phyloP scores from a whole-genome alignment of 2,797 vertebrate genomes.

The Siniperca undulata region DNA sequence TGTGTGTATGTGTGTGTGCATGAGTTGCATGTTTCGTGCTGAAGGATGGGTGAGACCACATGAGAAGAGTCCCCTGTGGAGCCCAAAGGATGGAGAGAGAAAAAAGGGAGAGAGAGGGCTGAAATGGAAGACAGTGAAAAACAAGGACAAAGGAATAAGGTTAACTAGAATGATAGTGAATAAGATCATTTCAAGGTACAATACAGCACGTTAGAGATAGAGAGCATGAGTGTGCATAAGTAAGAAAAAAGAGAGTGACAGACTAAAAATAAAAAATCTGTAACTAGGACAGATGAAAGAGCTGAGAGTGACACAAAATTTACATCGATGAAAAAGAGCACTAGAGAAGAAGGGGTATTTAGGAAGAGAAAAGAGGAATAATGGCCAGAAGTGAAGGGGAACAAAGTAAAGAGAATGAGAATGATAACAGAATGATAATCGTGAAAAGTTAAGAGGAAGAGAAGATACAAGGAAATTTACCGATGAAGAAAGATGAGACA shows the following conservation, averaged over 20 bases:
- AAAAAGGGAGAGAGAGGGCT: neutral
- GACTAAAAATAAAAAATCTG: neutral
- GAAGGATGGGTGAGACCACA: constrained; percentile 34
- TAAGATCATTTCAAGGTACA: neutral
- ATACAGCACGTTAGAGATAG: neutral
- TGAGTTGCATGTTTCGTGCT: constrained; percentile 30
- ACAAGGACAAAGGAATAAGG: constrained; percentile 4
- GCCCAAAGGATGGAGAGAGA: neutral
- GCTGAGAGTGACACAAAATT: neutral
- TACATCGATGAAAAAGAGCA: neutral
- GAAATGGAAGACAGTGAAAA: constrained; percentile 1
- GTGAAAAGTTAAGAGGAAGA: neutral
- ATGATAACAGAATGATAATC: neutral
- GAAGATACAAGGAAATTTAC: neutral
- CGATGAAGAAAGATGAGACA: constrained; percentile 5
- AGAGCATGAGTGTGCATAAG: neutral
- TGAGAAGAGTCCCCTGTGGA: constrained; percentile 29
- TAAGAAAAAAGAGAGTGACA: neutral
- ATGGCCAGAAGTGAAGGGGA: neutral
- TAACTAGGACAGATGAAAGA: neutral
- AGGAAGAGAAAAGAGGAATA: constrained; percentile 12
- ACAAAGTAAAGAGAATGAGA: neutral
- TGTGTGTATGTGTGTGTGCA: neutral
- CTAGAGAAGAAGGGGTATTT: neutral
- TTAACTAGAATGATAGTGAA: neutral